phyloP scores from a whole-genome alignment of 1,140 invertebrate genomes.

The Drosophila rufa region DNA sequence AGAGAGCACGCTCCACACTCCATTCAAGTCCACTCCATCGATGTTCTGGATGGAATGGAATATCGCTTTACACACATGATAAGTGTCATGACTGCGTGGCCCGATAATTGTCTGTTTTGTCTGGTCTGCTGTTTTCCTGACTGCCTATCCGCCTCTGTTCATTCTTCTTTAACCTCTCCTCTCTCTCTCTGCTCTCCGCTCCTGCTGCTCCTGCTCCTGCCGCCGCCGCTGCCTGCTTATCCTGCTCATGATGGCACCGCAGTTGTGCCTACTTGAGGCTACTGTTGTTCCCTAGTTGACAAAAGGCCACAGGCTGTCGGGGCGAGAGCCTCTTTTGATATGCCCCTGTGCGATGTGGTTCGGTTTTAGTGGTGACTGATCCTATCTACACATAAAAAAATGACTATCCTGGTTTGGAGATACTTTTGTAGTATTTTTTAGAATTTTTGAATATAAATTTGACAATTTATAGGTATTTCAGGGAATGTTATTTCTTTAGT shows the following conservation, averaged over 20 bases:
- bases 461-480: neutral
- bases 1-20: conserved; percentile 55
- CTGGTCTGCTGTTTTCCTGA: conserved; percentile 36
- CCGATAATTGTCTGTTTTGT: conserved; percentile 74
- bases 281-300: conserved; percentile 39
- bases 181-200: neutral
- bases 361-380: conserved; percentile 44
- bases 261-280: conserved; percentile 48
- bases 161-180: neutral
- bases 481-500: too few species aligned
- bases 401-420: too few species aligned
- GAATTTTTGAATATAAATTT: too few species aligned
- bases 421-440: neutral
- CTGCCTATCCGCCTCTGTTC: conserved; percentile 30
- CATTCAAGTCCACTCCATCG: conserved; percentile 48
- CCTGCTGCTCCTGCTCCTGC: conserved; percentile 13
- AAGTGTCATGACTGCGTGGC: conserved; percentile 56
- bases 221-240: conserved; percentile 25
- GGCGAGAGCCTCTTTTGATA: conserved; percentile 20
- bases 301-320: conserved; percentile 27
- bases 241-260: conserved; percentile 31
- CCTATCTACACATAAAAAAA: conserved; percentile 28
- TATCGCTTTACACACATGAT: conserved; percentile 76
- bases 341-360: conserved; percentile 24
- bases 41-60: conserved; percentile 41